phyloP scores from a whole-genome alignment of 2,113 vertebrate species.

The Gopherus evgoodei region DNA sequence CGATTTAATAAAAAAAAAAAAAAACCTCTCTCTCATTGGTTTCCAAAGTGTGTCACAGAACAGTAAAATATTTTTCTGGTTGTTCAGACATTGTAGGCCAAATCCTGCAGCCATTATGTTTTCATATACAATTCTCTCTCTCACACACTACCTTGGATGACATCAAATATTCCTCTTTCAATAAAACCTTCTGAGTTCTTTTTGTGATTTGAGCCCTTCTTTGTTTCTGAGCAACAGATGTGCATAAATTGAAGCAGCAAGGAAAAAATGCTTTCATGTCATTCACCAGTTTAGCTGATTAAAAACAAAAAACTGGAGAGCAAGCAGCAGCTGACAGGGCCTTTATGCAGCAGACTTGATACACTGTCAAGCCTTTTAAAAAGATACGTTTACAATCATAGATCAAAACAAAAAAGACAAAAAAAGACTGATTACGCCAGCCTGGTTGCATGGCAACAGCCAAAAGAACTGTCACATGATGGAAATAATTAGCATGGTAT shows the following conservation, averaged over 20 bases:
- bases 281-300: conserved; percentile 38
- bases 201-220: conserved; percentile 11
- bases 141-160: neutral
- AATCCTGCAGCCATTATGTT: neutral
- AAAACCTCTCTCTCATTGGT: neutral
- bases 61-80: fast-evolving
- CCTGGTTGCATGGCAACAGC: neutral
- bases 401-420: neutral
- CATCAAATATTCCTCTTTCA: too few species aligned
- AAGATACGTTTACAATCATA: neutral
- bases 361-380: conserved; percentile 25
- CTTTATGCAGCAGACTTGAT: conserved; percentile 43
- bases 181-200: neutral
- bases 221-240: conserved; percentile 69
- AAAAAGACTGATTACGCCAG: neutral
- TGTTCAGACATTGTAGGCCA: neutral
- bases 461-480: neutral
- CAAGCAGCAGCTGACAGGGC: conserved; percentile 47
- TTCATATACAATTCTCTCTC: neutral
- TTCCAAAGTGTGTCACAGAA: neutral
- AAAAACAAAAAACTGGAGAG: conserved; percentile 28
- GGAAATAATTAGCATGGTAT: neutral
- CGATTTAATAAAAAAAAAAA: neutral
- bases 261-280: conserved; percentile 57
- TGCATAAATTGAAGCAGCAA: conserved; percentile 63